Conservation (phyloP, 2,797 vertebrate species). For the Lepus oiostolus region DNA sequence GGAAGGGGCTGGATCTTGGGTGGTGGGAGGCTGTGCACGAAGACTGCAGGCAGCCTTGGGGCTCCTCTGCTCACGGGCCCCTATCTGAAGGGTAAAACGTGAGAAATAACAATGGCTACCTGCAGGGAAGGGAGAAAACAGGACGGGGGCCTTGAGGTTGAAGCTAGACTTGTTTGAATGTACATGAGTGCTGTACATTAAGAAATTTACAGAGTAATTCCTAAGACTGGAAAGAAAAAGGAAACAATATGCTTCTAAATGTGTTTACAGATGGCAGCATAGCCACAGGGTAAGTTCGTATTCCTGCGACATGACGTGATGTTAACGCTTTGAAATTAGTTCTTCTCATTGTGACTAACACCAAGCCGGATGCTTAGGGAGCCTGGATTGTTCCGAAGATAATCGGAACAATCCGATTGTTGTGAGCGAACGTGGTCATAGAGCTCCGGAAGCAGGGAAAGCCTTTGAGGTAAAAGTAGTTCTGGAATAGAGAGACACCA, state of each 20-base stretch:
- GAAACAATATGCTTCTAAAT: background rate
- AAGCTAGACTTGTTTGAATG: conserved; percentile 32
- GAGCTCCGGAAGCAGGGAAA: background rate
- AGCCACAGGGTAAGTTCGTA: background rate
- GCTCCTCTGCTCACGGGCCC: no score
- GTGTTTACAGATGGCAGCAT: background rate
- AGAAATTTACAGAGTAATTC: conserved; percentile 20
- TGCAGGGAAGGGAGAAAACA: background rate
- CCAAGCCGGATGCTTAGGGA: background rate
- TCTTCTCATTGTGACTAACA: background rate
- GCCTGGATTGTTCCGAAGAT: background rate
- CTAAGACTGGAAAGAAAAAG: conserved; percentile 25
- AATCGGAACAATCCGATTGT: background rate
- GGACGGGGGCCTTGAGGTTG: background rate
- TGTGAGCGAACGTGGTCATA: background rate
- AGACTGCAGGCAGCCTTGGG: no score
- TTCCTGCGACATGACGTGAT: background rate
- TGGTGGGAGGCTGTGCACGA: no score
- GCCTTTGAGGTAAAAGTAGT: background rate
- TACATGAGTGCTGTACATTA: background rate
- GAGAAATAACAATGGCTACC: background rate
- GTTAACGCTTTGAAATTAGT: conserved; percentile 25
- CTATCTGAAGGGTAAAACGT: background rate
- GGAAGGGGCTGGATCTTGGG: no score
- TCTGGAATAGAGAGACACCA: background rate